Conservation (phyloP, 2,113 vertebrate genomes). For the Uria lomvia region DNA sequence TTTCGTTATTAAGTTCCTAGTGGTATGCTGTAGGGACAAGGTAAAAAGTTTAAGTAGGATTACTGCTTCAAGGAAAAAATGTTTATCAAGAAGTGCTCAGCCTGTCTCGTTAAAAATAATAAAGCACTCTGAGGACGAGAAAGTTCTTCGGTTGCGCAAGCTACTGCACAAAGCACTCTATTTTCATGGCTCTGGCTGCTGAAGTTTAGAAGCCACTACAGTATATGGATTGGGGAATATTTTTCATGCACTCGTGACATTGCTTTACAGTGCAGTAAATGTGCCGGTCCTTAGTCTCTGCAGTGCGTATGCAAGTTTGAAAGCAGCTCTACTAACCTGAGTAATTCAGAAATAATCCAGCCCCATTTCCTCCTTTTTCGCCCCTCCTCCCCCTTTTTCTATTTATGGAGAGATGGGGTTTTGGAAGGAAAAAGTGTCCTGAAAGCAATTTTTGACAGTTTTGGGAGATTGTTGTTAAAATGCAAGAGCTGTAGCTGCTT, state of each 20-base stretch:
- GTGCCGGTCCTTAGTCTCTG: neutral
- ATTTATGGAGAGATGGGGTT: neutral
- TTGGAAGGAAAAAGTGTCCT: neutral
- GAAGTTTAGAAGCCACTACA: slow-evolving; percentile 20
- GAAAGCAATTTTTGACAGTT: neutral
- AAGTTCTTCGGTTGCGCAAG: slow-evolving; percentile 37
- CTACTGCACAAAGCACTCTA: slow-evolving; percentile 51
- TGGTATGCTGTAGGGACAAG: slow-evolving; percentile 5
- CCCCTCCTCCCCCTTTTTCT: neutral
- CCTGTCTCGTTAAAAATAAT: slow-evolving; percentile 60
- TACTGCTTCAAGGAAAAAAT: slow-evolving; percentile 54
- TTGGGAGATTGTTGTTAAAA: neutral
- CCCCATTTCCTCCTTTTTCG: neutral
- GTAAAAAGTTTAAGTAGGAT: slow-evolving; percentile 66
- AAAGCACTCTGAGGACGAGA: slow-evolving; percentile 38
- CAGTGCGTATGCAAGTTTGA: neutral
- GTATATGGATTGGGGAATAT: neutral
- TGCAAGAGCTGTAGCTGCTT: neutral
- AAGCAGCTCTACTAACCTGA: neutral
- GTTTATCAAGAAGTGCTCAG: slow-evolving; percentile 59
- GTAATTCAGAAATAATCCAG: neutral
- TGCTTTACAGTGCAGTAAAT: neutral
- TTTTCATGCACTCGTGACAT: neutral
- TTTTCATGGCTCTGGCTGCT: slow-evolving; percentile 24
- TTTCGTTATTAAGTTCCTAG: slow-evolving; percentile 35